These are phyloP conservation scores for Minunthozetes semirufus DNA, from an alignment of 2,888 invertebrate species.

Conservation along the genomic window DNA sequence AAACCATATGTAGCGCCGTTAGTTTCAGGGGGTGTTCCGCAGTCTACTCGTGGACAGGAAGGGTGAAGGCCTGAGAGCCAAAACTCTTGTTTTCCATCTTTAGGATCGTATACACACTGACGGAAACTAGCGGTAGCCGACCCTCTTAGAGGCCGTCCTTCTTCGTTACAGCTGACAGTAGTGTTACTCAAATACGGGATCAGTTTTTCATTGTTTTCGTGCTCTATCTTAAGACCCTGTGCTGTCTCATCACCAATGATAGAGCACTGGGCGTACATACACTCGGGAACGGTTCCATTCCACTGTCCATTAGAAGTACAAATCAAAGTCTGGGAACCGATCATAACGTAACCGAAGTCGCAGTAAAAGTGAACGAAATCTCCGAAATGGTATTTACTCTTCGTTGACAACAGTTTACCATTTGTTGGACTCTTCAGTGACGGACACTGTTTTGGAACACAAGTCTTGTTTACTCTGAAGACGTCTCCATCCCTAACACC, in stretches of 20 bases:
- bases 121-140: conserved; percentile 77
- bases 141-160: conserved; percentile 68
- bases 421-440: conserved; percentile 69
- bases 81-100: conserved; percentile 57
- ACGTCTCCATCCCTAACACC: conserved; percentile 82
- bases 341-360: conserved; percentile 86
- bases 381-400: conserved; percentile 74
- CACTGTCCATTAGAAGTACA: conserved; percentile 85
- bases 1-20: conserved; percentile 90
- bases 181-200: conserved; percentile 86
- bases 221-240: conserved; percentile 65
- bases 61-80: conserved; percentile 66
- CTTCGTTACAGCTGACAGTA: conserved; percentile 69
- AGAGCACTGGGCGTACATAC: conserved; percentile 85
- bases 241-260: conserved; percentile 79
- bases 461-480: conserved; percentile 84
- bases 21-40: conserved; percentile 81
- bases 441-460: conserved; percentile 87
- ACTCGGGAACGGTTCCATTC: conserved; percentile 88
- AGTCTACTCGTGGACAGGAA: conserved; percentile 78
- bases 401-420: conserved; percentile 72
- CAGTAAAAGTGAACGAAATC: conserved; percentile 86
- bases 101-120: conserved; percentile 92
- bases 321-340: conserved; percentile 67
- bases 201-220: conserved; percentile 47